Evolutionary conservation across 2,797 vertebrate species (phyloP).

Genomic region (Tolypeutes matacus): DNA sequence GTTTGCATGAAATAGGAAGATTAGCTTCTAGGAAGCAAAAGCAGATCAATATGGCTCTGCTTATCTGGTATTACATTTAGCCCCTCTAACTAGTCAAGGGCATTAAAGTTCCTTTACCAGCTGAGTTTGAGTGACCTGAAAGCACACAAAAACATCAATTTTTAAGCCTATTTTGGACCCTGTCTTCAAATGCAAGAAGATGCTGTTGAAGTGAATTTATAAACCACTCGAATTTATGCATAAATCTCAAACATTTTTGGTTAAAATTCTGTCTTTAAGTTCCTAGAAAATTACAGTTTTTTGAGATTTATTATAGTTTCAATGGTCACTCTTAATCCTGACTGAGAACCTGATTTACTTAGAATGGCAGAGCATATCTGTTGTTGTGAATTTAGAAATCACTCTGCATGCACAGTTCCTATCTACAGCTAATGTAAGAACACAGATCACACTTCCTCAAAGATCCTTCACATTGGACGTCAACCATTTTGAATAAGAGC

Average conservation of each 20-base stretch:
- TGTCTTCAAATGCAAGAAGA: conserved; percentile 2
- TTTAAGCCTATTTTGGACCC: conserved; percentile 1
- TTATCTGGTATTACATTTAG: conserved; percentile 68
- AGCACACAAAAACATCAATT: background rate
- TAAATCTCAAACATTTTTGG: conserved; percentile 20
- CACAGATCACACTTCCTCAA: background rate
- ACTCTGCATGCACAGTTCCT: background rate
- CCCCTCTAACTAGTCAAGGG: conserved; percentile 37
- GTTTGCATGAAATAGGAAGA: conserved; percentile 48
- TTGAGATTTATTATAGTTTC: conserved; percentile 75
- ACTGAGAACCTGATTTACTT: conserved; percentile 72
- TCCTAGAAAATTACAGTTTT: conserved; percentile 21
- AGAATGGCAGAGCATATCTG: conserved; percentile 59
- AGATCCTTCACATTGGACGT: background rate
- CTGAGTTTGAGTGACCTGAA: conserved; percentile 49
- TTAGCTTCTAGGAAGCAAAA: conserved; percentile 69
- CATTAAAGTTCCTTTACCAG: conserved; percentile 36
- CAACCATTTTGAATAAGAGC: conserved; percentile 7
- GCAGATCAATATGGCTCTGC: conserved; percentile 64
- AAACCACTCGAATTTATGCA: background rate
- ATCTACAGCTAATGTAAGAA: background rate
- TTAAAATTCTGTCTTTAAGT: conserved; percentile 34
- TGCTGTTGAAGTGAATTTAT: conserved; percentile 32
- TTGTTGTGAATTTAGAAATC: background rate
- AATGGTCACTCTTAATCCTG: conserved; percentile 74